A percentile compares a stretch with the other conserved stretches of the same genome.
Evolutionary conservation across 2,888 invertebrate genomes (phyloP).

Genomic region (Apotomis betuletana): DNA sequence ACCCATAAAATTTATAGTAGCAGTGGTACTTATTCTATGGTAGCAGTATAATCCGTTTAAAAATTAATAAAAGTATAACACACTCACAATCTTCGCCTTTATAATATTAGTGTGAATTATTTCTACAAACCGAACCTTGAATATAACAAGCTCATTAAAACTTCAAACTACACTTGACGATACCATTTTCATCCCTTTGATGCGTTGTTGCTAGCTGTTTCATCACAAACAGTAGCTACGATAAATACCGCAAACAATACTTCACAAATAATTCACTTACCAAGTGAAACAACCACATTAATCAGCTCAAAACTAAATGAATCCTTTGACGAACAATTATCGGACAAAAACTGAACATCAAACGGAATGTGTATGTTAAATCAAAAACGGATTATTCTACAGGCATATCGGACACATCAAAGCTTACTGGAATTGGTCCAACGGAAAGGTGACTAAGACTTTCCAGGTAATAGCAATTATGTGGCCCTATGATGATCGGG

Average conservation of each 20-base stretch:
- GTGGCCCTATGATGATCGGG: too few relatives aligned
- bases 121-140: neutral
- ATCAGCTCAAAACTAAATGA: constrained; percentile 24
- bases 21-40: too few relatives aligned
- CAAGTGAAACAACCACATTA: constrained; percentile 12
- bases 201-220: neutral
- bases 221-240: neutral
- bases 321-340: constrained; percentile 35
- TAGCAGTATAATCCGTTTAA: too few relatives aligned
- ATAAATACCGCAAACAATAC: neutral
- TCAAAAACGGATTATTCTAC: constrained; percentile 59
- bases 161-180: neutral
- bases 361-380: constrained; percentile 53
- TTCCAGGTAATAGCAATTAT: neutral
- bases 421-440: constrained; percentile 47
- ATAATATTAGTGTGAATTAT: too few relatives aligned
- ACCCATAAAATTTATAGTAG: too few relatives aligned
- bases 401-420: constrained; percentile 59
- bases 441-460: constrained; percentile 39
- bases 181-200: neutral
- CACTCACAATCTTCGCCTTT: too few relatives aligned
- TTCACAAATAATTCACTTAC: constrained; percentile 15
- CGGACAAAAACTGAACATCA: constrained; percentile 43
- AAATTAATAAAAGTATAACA: too few relatives aligned
- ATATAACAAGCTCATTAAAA: neutral